Conservation (phyloP, 1,140 invertebrate species). For the Bombus impatiens region DNA sequence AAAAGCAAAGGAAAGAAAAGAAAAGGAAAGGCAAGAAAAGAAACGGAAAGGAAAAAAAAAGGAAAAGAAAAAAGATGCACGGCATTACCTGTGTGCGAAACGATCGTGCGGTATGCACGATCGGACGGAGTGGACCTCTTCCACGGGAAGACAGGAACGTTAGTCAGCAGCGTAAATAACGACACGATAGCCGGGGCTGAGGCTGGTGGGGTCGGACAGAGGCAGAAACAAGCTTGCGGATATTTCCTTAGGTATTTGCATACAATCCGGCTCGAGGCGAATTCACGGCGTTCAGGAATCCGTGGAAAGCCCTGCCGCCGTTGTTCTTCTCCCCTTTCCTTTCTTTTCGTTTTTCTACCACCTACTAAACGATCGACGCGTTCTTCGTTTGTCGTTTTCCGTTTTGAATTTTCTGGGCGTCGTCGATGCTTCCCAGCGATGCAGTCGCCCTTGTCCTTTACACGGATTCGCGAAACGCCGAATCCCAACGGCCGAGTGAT, state of each 20-base stretch:
- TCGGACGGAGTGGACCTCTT: slow-evolving; percentile 33
- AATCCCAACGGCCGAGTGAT: not conserved
- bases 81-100: slow-evolving; percentile 28
- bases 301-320: slow-evolving; percentile 46
- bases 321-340: slow-evolving; percentile 11
- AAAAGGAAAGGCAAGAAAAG: too few species aligned
- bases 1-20: too few species aligned
- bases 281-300: slow-evolving; percentile 51
- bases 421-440: not conserved
- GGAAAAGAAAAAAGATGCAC: not conserved
- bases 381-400: slow-evolving; percentile 26
- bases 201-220: slow-evolving; percentile 3
- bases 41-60: not conserved
- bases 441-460: not conserved
- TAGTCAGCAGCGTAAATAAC: slow-evolving; percentile 49
- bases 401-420: slow-evolving; percentile 23
- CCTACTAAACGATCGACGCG: not conserved
- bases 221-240: slow-evolving; percentile 42
- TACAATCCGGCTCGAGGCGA: slow-evolving; percentile 51
- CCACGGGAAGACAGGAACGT: slow-evolving; percentile 27
- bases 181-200: slow-evolving; percentile 22
- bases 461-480: not conserved
- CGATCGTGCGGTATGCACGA: slow-evolving; percentile 39
- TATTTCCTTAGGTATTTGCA: slow-evolving; percentile 64
- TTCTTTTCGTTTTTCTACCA: not conserved